Conservation (phyloP, 2,888 invertebrate species). For the Salticus scenicus region DNA sequence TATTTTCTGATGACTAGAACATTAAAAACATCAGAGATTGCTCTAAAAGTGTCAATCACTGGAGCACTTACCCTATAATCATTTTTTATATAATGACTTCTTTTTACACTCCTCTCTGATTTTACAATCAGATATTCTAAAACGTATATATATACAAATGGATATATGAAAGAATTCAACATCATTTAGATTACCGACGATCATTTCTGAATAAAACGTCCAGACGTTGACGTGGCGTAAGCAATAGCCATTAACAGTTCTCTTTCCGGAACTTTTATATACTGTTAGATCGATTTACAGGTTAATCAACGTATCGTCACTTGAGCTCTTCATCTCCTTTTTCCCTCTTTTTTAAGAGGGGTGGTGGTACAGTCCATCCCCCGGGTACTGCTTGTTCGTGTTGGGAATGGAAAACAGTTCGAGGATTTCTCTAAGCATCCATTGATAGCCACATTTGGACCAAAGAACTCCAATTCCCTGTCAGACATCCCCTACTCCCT, state of each 20-base stretch:
- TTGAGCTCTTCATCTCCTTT: slow-evolving; percentile 17
- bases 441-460: slow-evolving; percentile 58
- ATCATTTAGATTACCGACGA: too few species aligned
- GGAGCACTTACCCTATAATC: too few species aligned
- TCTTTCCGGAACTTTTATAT: neutral
- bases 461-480: slow-evolving; percentile 35
- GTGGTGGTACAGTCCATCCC: neutral
- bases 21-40: too few species aligned
- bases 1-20: too few species aligned
- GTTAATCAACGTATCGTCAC: slow-evolving; percentile 67
- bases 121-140: too few species aligned
- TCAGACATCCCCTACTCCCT: neutral
- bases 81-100: too few species aligned
- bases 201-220: too few species aligned
- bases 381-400: neutral
- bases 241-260: neutral
- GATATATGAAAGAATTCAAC: too few species aligned
- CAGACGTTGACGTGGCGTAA: neutral
- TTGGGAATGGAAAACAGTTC: slow-evolving; percentile 5
- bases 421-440: slow-evolving; percentile 59
- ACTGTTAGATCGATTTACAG: slow-evolving; percentile 35
- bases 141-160: too few species aligned
- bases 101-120: too few species aligned
- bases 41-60: too few species aligned
- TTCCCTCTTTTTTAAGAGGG: slow-evolving; percentile 1